These are phyloP conservation scores for Hippocampus zosterae DNA, from an alignment of 2,113 vertebrate genomes.

Conservation along the genomic window DNA sequence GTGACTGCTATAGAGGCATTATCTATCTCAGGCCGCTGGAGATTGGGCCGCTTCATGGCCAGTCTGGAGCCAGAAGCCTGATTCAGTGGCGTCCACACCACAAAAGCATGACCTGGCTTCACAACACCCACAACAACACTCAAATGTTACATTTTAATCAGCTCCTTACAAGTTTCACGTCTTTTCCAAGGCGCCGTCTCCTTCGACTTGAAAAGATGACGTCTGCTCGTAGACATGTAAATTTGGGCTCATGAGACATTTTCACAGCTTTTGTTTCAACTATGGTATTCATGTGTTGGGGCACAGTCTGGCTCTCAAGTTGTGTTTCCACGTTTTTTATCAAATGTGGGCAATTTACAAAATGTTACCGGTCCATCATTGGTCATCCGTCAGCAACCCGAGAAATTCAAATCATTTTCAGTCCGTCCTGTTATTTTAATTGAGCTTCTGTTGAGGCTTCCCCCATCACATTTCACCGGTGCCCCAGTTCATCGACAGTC, in stretches of 20 bases:
- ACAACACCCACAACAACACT: conserved; percentile 20
- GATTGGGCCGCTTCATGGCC: conserved; percentile 59
- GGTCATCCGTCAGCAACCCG: too few species aligned
- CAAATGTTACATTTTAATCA: conserved; percentile 26
- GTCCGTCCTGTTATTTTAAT: too few species aligned
- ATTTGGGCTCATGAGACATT: conserved; percentile 5
- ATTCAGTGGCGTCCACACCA: conserved; percentile 41
- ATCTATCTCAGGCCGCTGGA: conserved; percentile 61
- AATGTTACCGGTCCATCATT: too few species aligned
- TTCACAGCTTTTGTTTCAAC: conserved; percentile 18
- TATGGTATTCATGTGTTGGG: not conserved
- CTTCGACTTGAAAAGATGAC: conserved; percentile 22
- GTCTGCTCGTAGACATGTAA: not conserved
- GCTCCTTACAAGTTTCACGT: conserved; percentile 18
- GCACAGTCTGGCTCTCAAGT: too few species aligned
- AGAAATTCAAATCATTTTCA: too few species aligned
- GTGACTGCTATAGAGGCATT: conserved; percentile 48
- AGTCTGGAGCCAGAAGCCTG: conserved; percentile 53
- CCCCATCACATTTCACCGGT: too few species aligned
- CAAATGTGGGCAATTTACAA: too few species aligned
- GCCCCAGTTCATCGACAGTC: too few species aligned
- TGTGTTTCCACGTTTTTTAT: too few species aligned
- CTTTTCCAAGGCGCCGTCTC: not conserved
- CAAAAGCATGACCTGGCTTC: conserved; percentile 4
- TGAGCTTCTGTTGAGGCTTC: too few species aligned